Base-by-base conservation (phyloP, 2,888 invertebrate species). In the Dicycla oo region DNA sequence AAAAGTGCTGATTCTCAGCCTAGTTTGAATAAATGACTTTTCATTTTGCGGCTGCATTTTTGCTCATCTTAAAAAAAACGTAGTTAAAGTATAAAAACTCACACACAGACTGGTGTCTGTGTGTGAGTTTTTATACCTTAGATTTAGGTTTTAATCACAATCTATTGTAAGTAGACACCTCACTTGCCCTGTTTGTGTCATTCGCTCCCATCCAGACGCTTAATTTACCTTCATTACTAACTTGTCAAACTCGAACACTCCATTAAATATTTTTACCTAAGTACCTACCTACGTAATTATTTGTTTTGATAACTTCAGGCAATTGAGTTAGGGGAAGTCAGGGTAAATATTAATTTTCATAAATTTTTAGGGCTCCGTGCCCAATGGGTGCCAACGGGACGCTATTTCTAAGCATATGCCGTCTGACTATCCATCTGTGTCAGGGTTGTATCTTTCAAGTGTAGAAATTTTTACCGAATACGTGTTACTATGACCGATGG, bases 161-260 rank as follows among this genome's bases (percentile, higher is more conserved):
- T n/a, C 18, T 7, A 26, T 30, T 43, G 7, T 23, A 69, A 68
- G 30, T 58, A 26, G 57, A 58, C 45, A 58, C 80, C 51, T 63
- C 62, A 23, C 40, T 45, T 40, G 45, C 34, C 20, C n/a, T 64
- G 43, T 43, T 65, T 43, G 20, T 76, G 81, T 72, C 67, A 61
- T 56, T 66, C 40, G 13, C 26, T 56, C 40, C 11, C 30, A 72
- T 49, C 54, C 56, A 61, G 63, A 51, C 49, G 51, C 38, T 70
- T 80, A 53, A 67, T 78, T 78, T 75, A 80, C 81, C 79, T 79
- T 72, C 81, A 38, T 79, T 76, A 80, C 47, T 38, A 68, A 76
- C 76, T 67, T 79, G 81, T 79, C 81, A 76, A 80, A 76, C 76
- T 80, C 47, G 53, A 65, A 72, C 68, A 76, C 61, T 72, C 67